A percentile compares a stretch with the other conserved stretches of the same genome.
These are phyloP conservation scores for Gadus macrocephalus DNA, from an alignment of 2,113 vertebrate genomes.

Conservation along the genomic window DNA sequence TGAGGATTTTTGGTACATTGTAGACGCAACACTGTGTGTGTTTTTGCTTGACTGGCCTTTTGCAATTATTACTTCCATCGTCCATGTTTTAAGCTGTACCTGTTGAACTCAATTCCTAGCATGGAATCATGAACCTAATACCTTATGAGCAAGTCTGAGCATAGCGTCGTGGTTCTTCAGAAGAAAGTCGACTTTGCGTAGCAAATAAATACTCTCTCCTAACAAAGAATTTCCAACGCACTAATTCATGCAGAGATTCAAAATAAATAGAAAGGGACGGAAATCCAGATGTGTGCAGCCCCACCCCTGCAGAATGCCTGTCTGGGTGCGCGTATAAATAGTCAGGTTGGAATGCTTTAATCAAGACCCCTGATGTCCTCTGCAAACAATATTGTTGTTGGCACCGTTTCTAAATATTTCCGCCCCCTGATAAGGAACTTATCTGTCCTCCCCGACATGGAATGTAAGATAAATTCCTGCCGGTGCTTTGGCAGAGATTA, in stretches of 20 bases:
- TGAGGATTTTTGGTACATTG: no score
- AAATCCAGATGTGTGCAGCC: slow-evolving; percentile 3
- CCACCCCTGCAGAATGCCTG: slow-evolving; percentile 47
- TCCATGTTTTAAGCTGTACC: no score
- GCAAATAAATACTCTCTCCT: no score
- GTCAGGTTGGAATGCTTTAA: slow-evolving; percentile 68
- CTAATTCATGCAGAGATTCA: slow-evolving; percentile 9
- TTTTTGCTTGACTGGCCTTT: no score
- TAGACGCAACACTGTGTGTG: no score
- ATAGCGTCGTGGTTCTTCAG: no score
- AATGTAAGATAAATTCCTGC: slow-evolving; percentile 40
- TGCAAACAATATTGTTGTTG: slow-evolving; percentile 59
- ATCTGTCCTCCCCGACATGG: slow-evolving; percentile 41
- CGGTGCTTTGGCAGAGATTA: slow-evolving; percentile 23
- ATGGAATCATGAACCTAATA: no score
- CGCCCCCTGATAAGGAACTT: slow-evolving; percentile 56
- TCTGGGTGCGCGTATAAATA: slow-evolving; percentile 63
- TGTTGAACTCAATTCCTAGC: no score
- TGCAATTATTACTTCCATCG: no score
- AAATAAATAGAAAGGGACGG: slow-evolving; percentile 21
- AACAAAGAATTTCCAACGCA: no score
- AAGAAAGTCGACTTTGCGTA: no score
- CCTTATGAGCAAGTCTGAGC: no score
- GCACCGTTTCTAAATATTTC: slow-evolving; percentile 48
- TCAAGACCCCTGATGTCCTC: slow-evolving; percentile 61